Evolutionary conservation across 1,140 invertebrate species (phyloP).

Genomic region (Drosophila orosa): DNA sequence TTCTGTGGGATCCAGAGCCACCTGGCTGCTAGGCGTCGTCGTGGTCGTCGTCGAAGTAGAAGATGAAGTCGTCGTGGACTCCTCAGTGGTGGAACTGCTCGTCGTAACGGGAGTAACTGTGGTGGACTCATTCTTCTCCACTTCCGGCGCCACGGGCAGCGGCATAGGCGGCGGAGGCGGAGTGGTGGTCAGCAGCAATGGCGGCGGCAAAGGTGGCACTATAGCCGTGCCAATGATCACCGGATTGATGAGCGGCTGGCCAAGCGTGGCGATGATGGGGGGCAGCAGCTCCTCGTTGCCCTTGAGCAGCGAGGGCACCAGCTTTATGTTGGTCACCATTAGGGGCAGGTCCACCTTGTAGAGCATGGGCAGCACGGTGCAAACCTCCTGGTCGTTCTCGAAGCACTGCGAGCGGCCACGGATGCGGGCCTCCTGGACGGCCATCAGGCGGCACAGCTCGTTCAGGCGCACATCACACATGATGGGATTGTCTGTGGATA

Average conservation of each 20-base stretch:
- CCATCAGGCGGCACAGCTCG: slow-evolving; percentile 88
- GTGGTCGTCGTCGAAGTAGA: slow-evolving; percentile 9
- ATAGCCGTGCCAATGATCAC: slow-evolving; percentile 81
- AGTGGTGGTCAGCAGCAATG: slow-evolving; percentile 30
- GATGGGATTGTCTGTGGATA: slow-evolving; percentile 90
- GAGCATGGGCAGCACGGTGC: slow-evolving; percentile 84
- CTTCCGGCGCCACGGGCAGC: slow-evolving; percentile 18
- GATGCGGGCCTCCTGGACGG: slow-evolving; percentile 88
- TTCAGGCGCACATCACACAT: slow-evolving; percentile 89
- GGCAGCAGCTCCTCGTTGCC: slow-evolving; percentile 83
- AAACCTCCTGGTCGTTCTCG: slow-evolving; percentile 85
- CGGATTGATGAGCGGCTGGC: slow-evolving; percentile 84
- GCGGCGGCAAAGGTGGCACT: slow-evolving; percentile 18
- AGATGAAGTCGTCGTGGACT: slow-evolving; percentile 12
- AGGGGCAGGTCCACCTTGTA: slow-evolving; percentile 74
- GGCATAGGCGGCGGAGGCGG: slow-evolving; percentile 16
- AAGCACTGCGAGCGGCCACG: slow-evolving; percentile 86
- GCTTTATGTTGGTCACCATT: slow-evolving; percentile 56
- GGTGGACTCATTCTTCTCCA: slow-evolving; percentile 27
- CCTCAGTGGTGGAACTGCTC: slow-evolving; percentile 22
- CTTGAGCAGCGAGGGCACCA: slow-evolving; percentile 71
- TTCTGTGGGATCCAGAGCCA: slow-evolving; percentile 38
- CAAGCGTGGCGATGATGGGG: slow-evolving; percentile 84
- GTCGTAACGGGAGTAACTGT: slow-evolving; percentile 14
- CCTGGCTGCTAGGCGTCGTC: slow-evolving; percentile 30